Base-by-base conservation (phyloP, 2,888 invertebrate species). In the Exocentrus adspersus region DNA sequence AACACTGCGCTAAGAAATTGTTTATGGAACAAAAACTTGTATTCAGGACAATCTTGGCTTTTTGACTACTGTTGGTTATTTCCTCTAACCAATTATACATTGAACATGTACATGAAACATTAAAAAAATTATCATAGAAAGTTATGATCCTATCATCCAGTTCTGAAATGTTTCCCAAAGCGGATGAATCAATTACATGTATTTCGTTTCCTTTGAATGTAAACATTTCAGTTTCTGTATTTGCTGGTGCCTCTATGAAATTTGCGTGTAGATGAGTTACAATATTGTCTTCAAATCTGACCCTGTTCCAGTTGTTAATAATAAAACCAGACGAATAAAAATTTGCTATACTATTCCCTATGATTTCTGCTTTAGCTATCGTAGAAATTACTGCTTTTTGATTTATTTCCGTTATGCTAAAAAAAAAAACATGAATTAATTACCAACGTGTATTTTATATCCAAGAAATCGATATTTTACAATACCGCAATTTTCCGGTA, bases 11-110 rank as follows among this genome's bases (percentile, higher is more conserved):
- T 16, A 90, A 81, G 42, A 86, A 80, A 61, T 85, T 81, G 60
- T 86, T 78, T 0, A 91, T 86, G 0, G 86, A 85, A 76, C 92
- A 92, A 73, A 84, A 88, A 76, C 89, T 90, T 52, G 88, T 85
- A 57, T 84, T 82, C 72, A 85, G 79, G 57, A 84, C 79, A 72
- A 78, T 75, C 54, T 84, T 81, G 17, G 86, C 85, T 16, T 83
- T 80, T 17, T 82, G 82, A n/a, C 72, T 73, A 9, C 73, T 70
- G 61, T 82, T 83, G 14, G 83, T 81, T 86, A 86, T 81, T 52
- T 83, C 81, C 4, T 82, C 81, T 43, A 90, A 78, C 88, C 89
- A 90, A 12, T 79, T 75, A 46, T 85, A 85, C 59, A 90, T 84
- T 56, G 87, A 85, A 75, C 91, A 92, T 69, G 86, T 68, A 74